A percentile compares a stretch with the other conserved stretches of the same genome.
Evolutionary conservation across 2,888 invertebrate species (phyloP).

Genomic region (Troilus luridus): DNA sequence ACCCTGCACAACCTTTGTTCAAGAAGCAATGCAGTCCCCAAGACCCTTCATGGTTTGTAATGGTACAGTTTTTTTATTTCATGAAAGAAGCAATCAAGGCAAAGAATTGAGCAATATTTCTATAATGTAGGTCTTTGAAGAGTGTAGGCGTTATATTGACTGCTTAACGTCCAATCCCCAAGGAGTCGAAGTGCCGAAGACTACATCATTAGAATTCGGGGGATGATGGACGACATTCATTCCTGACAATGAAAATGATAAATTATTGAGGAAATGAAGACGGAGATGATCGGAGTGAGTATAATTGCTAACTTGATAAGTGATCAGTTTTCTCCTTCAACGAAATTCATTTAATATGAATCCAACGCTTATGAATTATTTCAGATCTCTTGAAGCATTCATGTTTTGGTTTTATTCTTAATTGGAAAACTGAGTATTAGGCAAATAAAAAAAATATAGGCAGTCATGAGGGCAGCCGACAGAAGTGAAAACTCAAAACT

Average conservation of each 20-base stretch:
- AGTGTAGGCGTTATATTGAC: not conserved
- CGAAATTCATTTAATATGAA: not conserved
- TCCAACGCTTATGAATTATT: not conserved
- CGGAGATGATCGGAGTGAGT: not conserved
- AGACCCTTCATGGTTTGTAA: no score
- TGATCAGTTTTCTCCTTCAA: not conserved
- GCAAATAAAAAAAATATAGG: no score
- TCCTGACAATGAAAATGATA: not conserved
- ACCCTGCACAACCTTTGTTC: no score
- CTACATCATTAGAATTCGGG: slow-evolving; percentile 3
- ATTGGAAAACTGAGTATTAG: no score
- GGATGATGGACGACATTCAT: slow-evolving; percentile 9
- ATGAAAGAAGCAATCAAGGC: not conserved
- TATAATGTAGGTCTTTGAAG: not conserved
- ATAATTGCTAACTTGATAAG: not conserved
- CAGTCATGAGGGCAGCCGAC: no score
- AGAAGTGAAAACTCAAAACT: no score
- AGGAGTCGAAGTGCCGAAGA: slow-evolving; percentile 4
- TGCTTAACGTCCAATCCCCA: not conserved
- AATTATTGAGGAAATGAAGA: slow-evolving; percentile 31
- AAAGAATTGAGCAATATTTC: not conserved
- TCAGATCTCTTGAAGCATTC: not conserved
- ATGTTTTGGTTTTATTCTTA: not conserved
- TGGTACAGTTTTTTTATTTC: not conserved
- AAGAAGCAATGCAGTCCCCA: no score